Evolutionary conservation across 1,140 invertebrate genomes (phyloP).

Genomic region (Apis florea): DNA sequence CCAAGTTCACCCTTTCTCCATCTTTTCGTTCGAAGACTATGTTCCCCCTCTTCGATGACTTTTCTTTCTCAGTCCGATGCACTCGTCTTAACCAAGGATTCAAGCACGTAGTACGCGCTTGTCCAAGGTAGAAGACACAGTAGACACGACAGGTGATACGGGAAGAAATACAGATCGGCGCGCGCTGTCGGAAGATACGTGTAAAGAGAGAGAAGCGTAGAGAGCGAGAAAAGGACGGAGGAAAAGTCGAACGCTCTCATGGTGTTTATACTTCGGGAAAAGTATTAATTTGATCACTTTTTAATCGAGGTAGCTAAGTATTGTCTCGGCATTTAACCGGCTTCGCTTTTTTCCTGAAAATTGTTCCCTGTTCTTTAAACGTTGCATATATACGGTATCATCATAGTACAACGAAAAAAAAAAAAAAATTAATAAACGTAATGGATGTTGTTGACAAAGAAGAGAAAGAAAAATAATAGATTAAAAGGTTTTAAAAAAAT

Average conservation of each 20-base stretch:
- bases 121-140: constrained; percentile 59
- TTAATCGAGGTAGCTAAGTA: constrained; percentile 6
- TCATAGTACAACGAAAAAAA: neutral
- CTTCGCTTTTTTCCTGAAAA: neutral
- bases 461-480: neutral
- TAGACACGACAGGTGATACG: constrained; percentile 52
- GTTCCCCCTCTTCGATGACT: constrained; percentile 22
- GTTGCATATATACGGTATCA: neutral
- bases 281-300: neutral
- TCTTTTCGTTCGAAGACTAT: constrained; percentile 55
- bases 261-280: neutral
- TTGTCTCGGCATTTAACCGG: neutral
- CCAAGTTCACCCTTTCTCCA: constrained; percentile 53
- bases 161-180: constrained; percentile 55
- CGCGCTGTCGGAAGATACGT: constrained; percentile 30
- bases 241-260: neutral
- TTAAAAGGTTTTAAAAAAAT: no score
- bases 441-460: neutral
- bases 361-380: neutral
- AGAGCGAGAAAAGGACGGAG: neutral
- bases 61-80: constrained; percentile 54
- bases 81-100: constrained; percentile 56
- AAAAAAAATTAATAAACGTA: neutral
- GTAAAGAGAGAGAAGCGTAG: neutral
- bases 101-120: constrained; percentile 57